Base-by-base conservation (phyloP, 2,797 vertebrate genomes). In the Bucorvus abyssinicus region DNA sequence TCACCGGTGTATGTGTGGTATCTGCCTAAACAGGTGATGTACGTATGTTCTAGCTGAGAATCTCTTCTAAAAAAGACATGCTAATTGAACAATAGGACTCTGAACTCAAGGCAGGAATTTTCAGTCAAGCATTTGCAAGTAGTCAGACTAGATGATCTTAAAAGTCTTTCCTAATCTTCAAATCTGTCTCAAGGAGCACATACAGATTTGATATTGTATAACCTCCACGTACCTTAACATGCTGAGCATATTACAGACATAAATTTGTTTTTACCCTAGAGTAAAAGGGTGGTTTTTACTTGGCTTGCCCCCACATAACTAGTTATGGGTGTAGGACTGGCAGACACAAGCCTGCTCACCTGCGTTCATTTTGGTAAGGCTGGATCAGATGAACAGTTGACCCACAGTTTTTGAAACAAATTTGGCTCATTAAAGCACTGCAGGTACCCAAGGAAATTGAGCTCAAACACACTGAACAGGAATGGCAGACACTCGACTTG, bases 11-110 rank as follows among this genome's bases (percentile, higher is more conserved):
- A 12, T 1, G 29, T 0, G 1, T 32, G 23, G 6, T 30, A 52
- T 32, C 21, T 88, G 42, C 63, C 44, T 61, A 19, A 75, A 67
- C 4, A 34, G 53, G 67, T 7, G 7, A 68, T 27, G 38, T 14
- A n/a, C 1, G 4, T 9, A 65, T 5, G 63, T 2, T 2, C 45
- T 69, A 8, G 26, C 0, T 7, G 20, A 70, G 65, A 75, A 75
- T 47, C 67, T 81, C 12, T 80, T 91, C 65, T 38, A 24, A 52
- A 87, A 74, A 44, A 67, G 20, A 40, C 3, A 27, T 2, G 14
- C 7, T 65, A 80, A 75, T 87, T 77, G 45, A 55, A 10, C 24
- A 47, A 55, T 15, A 86, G n/a, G 24, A 60, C 21, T 67, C 30
- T 10, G 10, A 89, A 42, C 8, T 44, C 7, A 50, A 47, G 40